A percentile compares a stretch with the other conserved stretches of the same genome.
Evolutionary conservation across 2,113 vertebrate genomes (phyloP).

Genomic region (Girardinichthys multiradiatus): DNA sequence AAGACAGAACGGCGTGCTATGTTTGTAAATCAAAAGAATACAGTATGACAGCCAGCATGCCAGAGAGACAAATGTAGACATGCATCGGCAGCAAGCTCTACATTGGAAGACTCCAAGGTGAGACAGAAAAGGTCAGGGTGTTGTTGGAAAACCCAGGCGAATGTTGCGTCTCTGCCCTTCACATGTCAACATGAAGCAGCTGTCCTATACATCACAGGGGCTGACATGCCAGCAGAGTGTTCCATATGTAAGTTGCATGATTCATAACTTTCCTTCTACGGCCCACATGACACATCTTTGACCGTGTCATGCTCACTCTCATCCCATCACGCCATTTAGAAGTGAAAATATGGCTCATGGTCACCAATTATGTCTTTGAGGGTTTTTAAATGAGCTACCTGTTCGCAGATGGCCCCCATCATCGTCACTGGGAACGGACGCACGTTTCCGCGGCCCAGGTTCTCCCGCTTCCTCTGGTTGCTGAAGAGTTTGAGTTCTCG

Average conservation of each 20-base stretch:
- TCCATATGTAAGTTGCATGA: constrained; percentile 21
- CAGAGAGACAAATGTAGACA: constrained; percentile 6
- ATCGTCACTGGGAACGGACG: constrained; percentile 96
- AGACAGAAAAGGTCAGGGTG: constrained; percentile 24
- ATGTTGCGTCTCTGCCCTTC: constrained; percentile 29
- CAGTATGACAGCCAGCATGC: constrained; percentile 36
- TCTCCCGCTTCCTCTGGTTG: constrained; percentile 95
- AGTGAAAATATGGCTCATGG: not conserved
- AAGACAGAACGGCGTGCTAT: not conserved
- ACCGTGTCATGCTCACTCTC: constrained; percentile 9
- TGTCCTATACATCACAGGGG: constrained; percentile 31
- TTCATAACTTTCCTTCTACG: constrained; percentile 19
- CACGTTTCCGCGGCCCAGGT: constrained; percentile 93
- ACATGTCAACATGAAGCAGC: constrained; percentile 35
- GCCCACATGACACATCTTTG: constrained; percentile 23
- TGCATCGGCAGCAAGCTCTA: not conserved
- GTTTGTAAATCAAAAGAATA: constrained; percentile 1
- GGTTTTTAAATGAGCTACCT: constrained; percentile 79
- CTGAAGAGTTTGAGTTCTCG: constrained; percentile 98
- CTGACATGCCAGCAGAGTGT: constrained; percentile 37
- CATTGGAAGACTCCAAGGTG: not conserved
- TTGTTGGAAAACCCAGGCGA: not conserved
- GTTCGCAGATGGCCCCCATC: constrained; percentile 96
- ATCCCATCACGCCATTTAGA: constrained; percentile 16
- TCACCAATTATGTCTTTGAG: not conserved